These are phyloP conservation scores for Pristis pectinata DNA, from an alignment of 2,797 vertebrate genomes.

Conservation along the genomic window DNA sequence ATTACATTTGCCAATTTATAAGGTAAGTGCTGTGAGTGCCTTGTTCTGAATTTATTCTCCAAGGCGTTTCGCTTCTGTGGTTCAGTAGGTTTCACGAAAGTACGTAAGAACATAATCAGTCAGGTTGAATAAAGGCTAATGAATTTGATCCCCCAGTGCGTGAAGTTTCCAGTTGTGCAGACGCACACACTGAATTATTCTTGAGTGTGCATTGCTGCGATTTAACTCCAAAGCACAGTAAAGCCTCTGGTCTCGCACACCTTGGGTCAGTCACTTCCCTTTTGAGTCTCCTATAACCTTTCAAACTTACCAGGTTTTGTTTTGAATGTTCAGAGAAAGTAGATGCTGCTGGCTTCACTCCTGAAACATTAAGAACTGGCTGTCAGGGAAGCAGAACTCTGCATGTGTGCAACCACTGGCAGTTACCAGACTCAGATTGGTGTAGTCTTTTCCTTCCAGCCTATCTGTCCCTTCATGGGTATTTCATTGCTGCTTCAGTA, in stretches of 20 bases:
- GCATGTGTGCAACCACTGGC: no score
- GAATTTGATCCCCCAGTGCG: not conserved
- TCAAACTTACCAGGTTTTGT: not conserved
- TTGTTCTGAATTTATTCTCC: not conserved
- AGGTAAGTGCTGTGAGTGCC: not conserved
- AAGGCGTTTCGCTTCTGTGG: not conserved
- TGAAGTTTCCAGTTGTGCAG: not conserved
- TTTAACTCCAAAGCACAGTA: not conserved
- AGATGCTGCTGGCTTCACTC: not conserved
- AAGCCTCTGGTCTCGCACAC: not conserved
- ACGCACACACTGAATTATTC: not conserved
- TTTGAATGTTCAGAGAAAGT: not conserved
- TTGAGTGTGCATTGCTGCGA: not conserved
- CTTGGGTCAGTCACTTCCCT: no score
- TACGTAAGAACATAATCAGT: not conserved
- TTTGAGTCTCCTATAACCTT: not conserved
- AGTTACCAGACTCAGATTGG: no score
- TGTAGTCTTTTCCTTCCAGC: not conserved
- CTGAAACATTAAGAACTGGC: not conserved
- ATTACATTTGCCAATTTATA: not conserved
- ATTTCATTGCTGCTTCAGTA: not conserved
- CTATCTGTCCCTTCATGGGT: not conserved
- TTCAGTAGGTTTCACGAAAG: not conserved
- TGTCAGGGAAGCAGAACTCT: not conserved
- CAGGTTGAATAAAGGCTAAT: not conserved